Evolutionary conservation across 2,888 invertebrate species (phyloP).

Genomic region (Meta bourneti): DNA sequence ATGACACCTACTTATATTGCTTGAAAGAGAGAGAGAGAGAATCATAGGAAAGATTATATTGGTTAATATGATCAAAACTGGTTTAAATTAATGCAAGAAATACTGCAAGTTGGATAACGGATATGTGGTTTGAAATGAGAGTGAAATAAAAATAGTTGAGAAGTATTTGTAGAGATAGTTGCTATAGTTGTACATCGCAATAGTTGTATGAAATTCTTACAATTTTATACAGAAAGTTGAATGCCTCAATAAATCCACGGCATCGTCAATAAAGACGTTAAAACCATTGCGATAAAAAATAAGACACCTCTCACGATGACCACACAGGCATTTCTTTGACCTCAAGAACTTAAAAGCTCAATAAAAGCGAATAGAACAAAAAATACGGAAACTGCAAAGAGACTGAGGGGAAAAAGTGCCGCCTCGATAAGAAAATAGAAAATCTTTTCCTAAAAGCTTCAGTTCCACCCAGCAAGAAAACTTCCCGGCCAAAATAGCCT

Average conservation of each 20-base stretch:
- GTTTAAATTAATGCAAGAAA: too few relatives aligned
- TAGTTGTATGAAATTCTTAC: too few relatives aligned
- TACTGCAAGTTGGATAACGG: too few relatives aligned
- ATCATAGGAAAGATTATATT: too few relatives aligned
- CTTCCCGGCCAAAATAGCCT: slow-evolving; percentile 37
- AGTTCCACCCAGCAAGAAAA: slow-evolving; percentile 32
- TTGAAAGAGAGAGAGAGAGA: too few relatives aligned
- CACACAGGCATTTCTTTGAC: slow-evolving; percentile 22
- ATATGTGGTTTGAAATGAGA: background rate
- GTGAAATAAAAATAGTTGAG: too few relatives aligned
- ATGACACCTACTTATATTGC: too few relatives aligned
- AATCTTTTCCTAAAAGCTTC: slow-evolving; percentile 55
- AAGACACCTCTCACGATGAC: background rate
- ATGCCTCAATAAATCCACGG: background rate
- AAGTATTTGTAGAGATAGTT: background rate
- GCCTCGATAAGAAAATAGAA: slow-evolving; percentile 38
- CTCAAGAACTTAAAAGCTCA: background rate
- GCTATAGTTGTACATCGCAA: background rate
- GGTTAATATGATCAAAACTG: too few relatives aligned
- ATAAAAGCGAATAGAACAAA: background rate
- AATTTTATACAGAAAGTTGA: background rate
- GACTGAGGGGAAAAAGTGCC: background rate
- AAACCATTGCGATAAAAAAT: background rate
- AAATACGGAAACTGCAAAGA: background rate
- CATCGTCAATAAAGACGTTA: background rate